Conservation (phyloP, 2,888 invertebrate species). For the Polylopha cassiicola region DNA sequence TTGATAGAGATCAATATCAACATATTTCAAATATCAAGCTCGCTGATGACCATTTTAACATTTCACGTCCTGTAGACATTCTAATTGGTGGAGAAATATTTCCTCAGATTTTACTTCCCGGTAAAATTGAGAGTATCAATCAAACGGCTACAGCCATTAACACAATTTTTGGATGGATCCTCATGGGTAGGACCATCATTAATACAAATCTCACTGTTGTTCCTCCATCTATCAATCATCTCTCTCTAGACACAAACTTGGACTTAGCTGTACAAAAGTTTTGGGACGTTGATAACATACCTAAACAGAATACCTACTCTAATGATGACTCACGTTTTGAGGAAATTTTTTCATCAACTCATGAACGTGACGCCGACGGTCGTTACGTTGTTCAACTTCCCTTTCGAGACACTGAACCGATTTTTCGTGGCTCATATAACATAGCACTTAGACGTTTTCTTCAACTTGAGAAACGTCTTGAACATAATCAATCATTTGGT, state of each 20-base stretch:
- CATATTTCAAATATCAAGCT: no score
- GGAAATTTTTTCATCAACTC: background rate
- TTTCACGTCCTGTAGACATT: background rate
- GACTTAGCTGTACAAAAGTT: no score
- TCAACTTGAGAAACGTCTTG: conserved; percentile 13
- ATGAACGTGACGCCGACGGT: background rate
- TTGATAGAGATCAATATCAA: no score
- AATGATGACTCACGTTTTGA: background rate
- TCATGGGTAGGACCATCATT: no score
- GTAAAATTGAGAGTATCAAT: background rate
- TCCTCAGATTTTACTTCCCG: no score
- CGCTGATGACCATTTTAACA: background rate
- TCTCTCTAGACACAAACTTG: no score
- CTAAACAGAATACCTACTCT: background rate
- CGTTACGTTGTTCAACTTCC: conserved; percentile 4
- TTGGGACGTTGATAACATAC: background rate
- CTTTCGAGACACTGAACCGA: background rate
- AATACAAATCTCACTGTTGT: no score
- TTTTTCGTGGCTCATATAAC: background rate
- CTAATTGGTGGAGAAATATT: background rate
- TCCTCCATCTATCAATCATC: no score
- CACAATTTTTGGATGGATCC: no score
- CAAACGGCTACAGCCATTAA: background rate
- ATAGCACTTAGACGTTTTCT: conserved; percentile 7
- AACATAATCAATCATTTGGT: background rate